Evolutionary conservation across 2,888 invertebrate genomes (phyloP), one percentile per base, ranked within the genome.

Genomic region (Unio delphinus): DNA sequence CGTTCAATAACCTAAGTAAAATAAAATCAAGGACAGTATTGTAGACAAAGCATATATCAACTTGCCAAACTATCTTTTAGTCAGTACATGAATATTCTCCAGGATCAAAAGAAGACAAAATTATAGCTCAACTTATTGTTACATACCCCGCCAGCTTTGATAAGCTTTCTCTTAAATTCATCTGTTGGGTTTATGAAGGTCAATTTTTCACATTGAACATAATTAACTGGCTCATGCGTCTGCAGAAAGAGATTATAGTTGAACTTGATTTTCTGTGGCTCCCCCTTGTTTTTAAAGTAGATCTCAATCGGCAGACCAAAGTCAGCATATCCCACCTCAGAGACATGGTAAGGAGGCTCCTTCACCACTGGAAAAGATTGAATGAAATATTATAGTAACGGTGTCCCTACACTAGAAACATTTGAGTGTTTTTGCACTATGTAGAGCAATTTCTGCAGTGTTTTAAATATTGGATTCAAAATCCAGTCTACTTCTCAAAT

Each of bases 241-340:
- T 95, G 95, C 72, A 98, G 91, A 85, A 93, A 93, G 78, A 98
- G 92, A 90, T 98, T 97, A 92, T 98, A 98, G 67, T 93, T 92
- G 89, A 85, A 92, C 45, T 82, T 82, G 68, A 96, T 94, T 86
- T 94, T 95, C 89, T 95, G 95, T 17, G 96, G 96, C 87, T 96
- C 96, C 89, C 96, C 95, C 89, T 95, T 95, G 90, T 95, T 97
- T 68, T 86, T 87, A 84, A 91, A 91, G 90, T 95, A 94, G 80
- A 98, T 94, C 87, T 97, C 96, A 84, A 98, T 96, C 0, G 95
- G 95, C 72, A 98, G 92, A 64, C 93, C 92, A 90, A 98, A 98
- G 55, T 98, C 96, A 73, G 97, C 98, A 92, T 98, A 98, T 8
- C 98, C 98, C n/a, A 96, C 95, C 90, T 98, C 97, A 83, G 94